Evolutionary conservation across 30 jellyfish, hydroid and myxozoan genomes (phyloP).

Genomic region (Pelagia noctiluca): DNA sequence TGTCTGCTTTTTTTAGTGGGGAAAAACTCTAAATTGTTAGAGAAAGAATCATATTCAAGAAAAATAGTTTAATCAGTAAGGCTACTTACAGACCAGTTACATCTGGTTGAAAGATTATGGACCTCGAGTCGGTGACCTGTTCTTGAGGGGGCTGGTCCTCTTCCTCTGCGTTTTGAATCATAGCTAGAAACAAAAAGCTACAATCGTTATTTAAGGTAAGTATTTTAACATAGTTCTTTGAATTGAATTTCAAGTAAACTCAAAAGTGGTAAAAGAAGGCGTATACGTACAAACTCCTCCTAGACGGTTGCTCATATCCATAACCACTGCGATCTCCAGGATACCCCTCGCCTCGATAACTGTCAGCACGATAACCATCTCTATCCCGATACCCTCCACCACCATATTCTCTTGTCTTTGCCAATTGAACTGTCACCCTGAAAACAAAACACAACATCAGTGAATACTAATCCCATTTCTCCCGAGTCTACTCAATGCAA

Average conservation of each 20-base stretch:
- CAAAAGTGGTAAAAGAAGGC: not conserved
- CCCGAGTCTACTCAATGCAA: too few species aligned
- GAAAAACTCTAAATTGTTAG: not conserved
- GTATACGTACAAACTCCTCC: slow-evolving; percentile 44
- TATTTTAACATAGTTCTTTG: too few species aligned
- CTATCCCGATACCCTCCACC: too few species aligned
- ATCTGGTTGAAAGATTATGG: slow-evolving; percentile 85
- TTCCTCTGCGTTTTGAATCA: too few species aligned
- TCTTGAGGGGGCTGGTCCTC: slow-evolving; percentile 81
- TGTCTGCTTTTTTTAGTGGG: not conserved
- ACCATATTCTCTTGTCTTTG: slow-evolving; percentile 87
- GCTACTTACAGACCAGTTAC: slow-evolving; percentile 78
- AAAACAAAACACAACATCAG: not conserved
- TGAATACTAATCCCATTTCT: too few species aligned
- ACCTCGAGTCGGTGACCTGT: slow-evolving; percentile 85
- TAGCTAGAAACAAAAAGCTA: too few species aligned
- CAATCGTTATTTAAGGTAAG: too few species aligned
- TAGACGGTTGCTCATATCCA: slow-evolving; percentile 28
- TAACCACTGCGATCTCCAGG: too few species aligned
- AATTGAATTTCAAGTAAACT: not conserved
- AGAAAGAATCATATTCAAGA: not conserved
- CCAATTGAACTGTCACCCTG: slow-evolving; percentile 83
- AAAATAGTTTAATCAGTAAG: not conserved
- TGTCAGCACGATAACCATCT: too few species aligned
- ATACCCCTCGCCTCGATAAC: too few species aligned